Evolutionary conservation across 2,797 vertebrate species (phyloP), one percentile per base, ranked within the genome.

Genomic region (Enteromius viviparus): DNA sequence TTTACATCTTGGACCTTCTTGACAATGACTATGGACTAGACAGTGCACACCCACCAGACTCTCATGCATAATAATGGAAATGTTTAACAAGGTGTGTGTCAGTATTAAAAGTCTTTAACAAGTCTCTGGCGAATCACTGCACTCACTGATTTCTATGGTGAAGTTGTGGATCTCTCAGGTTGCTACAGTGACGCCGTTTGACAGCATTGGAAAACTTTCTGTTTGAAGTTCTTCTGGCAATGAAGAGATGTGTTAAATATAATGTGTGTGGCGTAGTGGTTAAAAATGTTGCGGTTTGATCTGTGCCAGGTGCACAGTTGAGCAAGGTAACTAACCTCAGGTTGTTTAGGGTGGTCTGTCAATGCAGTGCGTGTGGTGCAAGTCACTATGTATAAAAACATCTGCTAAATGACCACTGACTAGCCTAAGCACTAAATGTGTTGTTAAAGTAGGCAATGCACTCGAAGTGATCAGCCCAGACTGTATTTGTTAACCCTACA

Each of bases 141-240:
- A 83, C 85, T 86, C 86, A 85, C 55, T 65, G 65, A 49, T 81
- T 60, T 85, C 76, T 82, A 83, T 83, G 55, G 76, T 80, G 69
- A 83, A 34, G 83, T 86, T 88, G 85, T 77, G 70, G 83, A 40
- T 83, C 85, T 88, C 83, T 80, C 49, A 68, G 4, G 90, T 91
- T 91, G 84, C 90, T 80, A 88, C 80, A 81, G 91, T 68, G 86
- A 91, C 83, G 3, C 70, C 21, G 51, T 60, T 68, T 65, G 15
- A 45, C 51, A 3, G 3, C 0, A 1, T 42, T 45, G 40, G 5
- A 19, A 62, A 64, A 42, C 34, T 7, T 51, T 71, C 42, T 69
- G 8, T 45, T 32, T n/a, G 77, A 83, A n/a, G 60, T 60, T 42
- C 71, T 76, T 34, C 37, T 55, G 82, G 69, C 21, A 74, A 40